Base-by-base conservation (phyloP, 2,113 vertebrate species). In the Equus quagga region DNA sequence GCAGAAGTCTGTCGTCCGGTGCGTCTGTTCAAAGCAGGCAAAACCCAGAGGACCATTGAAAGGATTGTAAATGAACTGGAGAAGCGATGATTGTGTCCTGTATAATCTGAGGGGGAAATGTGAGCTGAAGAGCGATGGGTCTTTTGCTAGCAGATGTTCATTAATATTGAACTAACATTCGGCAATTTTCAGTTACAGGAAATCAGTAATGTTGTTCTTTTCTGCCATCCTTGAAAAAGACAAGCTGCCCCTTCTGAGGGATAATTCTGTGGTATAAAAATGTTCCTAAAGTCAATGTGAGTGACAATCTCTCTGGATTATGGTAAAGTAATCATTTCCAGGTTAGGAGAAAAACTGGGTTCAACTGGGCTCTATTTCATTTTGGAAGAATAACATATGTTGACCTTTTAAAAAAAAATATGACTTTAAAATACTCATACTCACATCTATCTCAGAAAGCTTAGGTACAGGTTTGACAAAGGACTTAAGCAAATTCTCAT, bases 201-300 rank as follows among this genome's bases (percentile, higher is more conserved):
- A 46, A 9, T 88, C 44, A 78, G 36, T 72, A 13, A 46, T 51
- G 2, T 5, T 84, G 49, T 49, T 81, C 89, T 96, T 46, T 73
- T 62, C 89, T 49, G 18, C 8, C 56, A 60, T 88, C 18, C 69
- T 81, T 92, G 84, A 65, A 36, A 49, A 56, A 58, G 26, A 80
- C 21, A 86, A 70, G 60, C 24, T 75, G 18, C 7, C 72, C 26
- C 33, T 72, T 23, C 17, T 17, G 11, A 76, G 33, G 31, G 28
- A 33, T 81, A 81, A 89, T 65, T 93, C 64, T 82, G 72, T 15
- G 73, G 28, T 21, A 33, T 72, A 81, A 93, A 93, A 89, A 85
- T 65, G 8, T 78, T 73, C 28, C 73, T 26, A 64, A 92, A 56
- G 10, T 89, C 44, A 49, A 21, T 49, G 41, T 10, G 5, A 92